Percentiles rank a stretch among this genome's conserved stretches.
Conservation (phyloP, 1,140 invertebrate genomes). For the Centruroides sculpturatus region DNA sequence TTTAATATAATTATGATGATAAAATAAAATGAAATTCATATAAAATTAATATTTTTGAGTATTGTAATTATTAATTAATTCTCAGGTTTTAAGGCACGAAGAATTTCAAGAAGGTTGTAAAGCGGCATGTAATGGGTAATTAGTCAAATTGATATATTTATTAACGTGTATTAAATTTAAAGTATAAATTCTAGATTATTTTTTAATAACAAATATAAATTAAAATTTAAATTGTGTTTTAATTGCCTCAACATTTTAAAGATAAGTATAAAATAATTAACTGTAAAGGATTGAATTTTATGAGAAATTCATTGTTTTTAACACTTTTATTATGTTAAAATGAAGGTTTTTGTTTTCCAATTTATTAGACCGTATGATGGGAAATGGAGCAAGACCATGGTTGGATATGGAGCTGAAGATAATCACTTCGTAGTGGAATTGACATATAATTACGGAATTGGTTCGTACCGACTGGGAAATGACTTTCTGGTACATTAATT, state of each 20-base stretch:
- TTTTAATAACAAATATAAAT: no score
- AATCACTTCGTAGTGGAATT: constrained; percentile 91
- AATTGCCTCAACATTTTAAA: no score
- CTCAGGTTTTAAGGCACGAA: constrained; percentile 81
- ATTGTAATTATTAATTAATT: constrained; percentile 7
- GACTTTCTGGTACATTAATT: constrained; percentile 55
- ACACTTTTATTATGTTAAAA: constrained; percentile 1
- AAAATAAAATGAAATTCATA: background rate
- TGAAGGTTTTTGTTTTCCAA: constrained; percentile 4
- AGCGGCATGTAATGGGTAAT: constrained; percentile 89
- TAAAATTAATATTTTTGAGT: background rate
- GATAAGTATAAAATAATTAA: no score
- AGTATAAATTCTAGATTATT: no score
- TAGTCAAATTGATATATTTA: background rate
- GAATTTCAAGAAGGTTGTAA: constrained; percentile 93
- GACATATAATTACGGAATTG: constrained; percentile 93
- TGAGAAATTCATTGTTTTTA: background rate
- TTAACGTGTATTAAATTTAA: no score
- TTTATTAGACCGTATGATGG: constrained; percentile 77
- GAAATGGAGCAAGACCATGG: constrained; percentile 98
- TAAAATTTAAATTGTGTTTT: no score
- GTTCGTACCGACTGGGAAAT: constrained; percentile 68
- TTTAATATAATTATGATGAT: background rate
- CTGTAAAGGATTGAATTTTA: no score
- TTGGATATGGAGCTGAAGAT: constrained; percentile 92